phyloP scores from a whole-genome alignment of 2,797 vertebrate genomes.

The Remorina albescens region DNA sequence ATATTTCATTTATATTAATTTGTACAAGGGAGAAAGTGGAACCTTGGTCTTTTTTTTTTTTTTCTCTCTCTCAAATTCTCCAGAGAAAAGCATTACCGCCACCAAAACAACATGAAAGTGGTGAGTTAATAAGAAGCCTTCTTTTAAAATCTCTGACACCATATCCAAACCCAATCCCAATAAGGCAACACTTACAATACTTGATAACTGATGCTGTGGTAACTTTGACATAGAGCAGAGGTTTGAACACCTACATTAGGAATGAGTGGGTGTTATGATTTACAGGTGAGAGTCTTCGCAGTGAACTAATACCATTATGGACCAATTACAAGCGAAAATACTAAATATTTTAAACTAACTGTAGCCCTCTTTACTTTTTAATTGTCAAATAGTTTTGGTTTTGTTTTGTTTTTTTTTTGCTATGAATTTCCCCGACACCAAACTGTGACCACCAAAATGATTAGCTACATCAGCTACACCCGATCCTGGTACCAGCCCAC shows the following conservation, averaged over 20 bases:
- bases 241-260: conserved; percentile 53
- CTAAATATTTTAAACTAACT: background rate
- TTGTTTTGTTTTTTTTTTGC: no score
- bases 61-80: conserved; percentile 63
- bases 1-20: conserved; percentile 86
- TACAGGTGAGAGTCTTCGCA: conserved; percentile 25
- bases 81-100: conserved; percentile 72
- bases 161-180: conserved; percentile 64
- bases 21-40: conserved; percentile 87
- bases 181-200: conserved; percentile 78
- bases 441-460: no score
- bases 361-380: background rate
- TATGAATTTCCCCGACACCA: conserved; percentile 1
- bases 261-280: conserved; percentile 59
- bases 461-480: background rate
- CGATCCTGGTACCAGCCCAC: conserved; percentile 14
- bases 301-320: conserved; percentile 39
- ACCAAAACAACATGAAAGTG: conserved; percentile 52
- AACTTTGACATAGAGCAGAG: conserved; percentile 25
- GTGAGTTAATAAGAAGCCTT: conserved; percentile 62
- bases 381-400: background rate
- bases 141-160: conserved; percentile 56
- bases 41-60: conserved; percentile 80
- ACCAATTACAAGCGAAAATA: conserved; percentile 16
- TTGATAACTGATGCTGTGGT: conserved; percentile 60